Evolutionary conservation across 2,888 invertebrate species (phyloP).

Genomic region (Eupithecia dodoneata): DNA sequence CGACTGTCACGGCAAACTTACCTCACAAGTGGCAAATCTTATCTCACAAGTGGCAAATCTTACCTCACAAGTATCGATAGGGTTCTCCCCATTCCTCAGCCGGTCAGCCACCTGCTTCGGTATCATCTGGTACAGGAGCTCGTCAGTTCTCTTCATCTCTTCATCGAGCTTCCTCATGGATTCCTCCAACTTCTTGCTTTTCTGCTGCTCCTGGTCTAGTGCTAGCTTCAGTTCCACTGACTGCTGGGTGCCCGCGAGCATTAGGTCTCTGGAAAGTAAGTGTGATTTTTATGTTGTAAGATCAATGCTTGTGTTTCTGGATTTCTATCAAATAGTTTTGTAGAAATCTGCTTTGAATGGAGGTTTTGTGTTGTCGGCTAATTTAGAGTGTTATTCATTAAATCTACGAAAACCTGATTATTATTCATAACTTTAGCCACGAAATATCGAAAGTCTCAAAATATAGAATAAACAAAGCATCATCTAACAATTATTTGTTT

Average conservation of each 20-base stretch:
- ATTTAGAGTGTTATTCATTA: too few relatives aligned
- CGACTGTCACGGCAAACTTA: background rate
- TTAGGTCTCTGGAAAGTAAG: slow-evolving; percentile 89
- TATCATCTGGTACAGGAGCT: slow-evolving; percentile 98
- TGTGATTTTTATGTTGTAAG: background rate
- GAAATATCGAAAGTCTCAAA: too few relatives aligned
- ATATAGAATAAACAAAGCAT: too few relatives aligned
- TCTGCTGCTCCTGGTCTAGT: slow-evolving; percentile 97
- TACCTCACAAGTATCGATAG: slow-evolving; percentile 98
- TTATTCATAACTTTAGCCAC: too few relatives aligned
- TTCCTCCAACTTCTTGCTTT: slow-evolving; percentile 97
- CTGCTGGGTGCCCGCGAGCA: slow-evolving; percentile 98
- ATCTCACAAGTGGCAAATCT: slow-evolving; percentile 27
- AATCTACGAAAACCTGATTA: too few relatives aligned
- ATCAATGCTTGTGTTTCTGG: background rate
- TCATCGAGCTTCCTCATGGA: slow-evolving; percentile 98
- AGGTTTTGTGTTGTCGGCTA: too few relatives aligned
- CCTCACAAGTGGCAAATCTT: too few relatives aligned
- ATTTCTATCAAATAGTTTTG: background rate
- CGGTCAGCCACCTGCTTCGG: slow-evolving; percentile 98
- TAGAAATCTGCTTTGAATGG: background rate
- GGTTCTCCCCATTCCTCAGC: slow-evolving; percentile 96
- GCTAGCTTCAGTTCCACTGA: slow-evolving; percentile 98
- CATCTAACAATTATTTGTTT: too few relatives aligned
- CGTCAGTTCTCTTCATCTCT: slow-evolving; percentile 98